Conservation (phyloP, 2,888 invertebrate species). For the Rugalucina vietnamica region DNA sequence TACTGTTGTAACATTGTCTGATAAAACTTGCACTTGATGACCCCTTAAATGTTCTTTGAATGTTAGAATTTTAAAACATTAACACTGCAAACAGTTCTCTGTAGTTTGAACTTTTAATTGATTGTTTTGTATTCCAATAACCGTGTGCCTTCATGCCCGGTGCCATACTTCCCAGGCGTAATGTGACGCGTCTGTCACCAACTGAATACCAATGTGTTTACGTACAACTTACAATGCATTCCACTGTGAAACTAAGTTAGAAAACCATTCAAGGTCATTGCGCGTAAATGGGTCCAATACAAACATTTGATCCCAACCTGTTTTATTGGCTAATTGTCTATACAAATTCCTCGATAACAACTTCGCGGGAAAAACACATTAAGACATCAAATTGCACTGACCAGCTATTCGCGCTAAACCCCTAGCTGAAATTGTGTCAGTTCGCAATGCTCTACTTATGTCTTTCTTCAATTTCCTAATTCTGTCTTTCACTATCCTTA, state of each 20-base stretch:
- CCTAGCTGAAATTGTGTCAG: too few relatives aligned
- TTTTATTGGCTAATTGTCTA: not conserved
- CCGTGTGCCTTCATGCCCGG: not conserved
- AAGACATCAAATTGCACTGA: slow-evolving; percentile 17
- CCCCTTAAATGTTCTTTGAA: not conserved
- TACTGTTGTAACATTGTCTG: too few relatives aligned
- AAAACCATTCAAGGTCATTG: not conserved
- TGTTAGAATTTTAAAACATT: not conserved
- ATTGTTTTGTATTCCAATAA: not conserved
- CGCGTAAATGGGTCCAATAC: not conserved
- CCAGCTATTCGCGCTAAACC: too few relatives aligned
- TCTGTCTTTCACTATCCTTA: not conserved
- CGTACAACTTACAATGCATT: not conserved
- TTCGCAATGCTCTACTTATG: not conserved
- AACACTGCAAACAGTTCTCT: slow-evolving; percentile 7
- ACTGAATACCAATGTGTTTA: not conserved
- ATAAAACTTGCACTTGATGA: too few relatives aligned
- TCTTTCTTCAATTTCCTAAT: not conserved
- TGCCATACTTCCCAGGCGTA: not conserved
- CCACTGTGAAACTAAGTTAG: not conserved
- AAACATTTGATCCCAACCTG: not conserved
- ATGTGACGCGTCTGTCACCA: not conserved
- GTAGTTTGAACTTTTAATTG: slow-evolving; percentile 13
- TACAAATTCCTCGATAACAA: slow-evolving; percentile 9
- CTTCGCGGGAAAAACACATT: slow-evolving; percentile 26